phyloP scores from a whole-genome alignment of 2,888 invertebrate species.

The Himalopsyche japonica region DNA sequence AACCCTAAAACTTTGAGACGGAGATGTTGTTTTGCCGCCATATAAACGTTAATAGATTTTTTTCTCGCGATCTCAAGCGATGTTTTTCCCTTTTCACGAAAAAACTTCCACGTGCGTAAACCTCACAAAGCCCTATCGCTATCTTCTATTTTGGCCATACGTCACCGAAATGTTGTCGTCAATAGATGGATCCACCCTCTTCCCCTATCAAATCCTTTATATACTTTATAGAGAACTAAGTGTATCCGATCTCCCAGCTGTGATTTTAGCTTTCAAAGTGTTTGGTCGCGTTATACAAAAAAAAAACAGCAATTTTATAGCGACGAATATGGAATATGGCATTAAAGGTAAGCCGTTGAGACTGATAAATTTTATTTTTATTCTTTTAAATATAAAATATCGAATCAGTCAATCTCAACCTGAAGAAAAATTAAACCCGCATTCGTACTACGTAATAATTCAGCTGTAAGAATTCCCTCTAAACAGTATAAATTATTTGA shows the following conservation, averaged over 20 bases:
- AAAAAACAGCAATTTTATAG: too few relatives aligned
- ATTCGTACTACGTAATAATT: too few relatives aligned
- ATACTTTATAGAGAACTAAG: constrained; percentile 9
- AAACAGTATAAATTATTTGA: too few relatives aligned
- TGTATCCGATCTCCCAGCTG: constrained; percentile 11
- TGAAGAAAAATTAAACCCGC: too few relatives aligned
- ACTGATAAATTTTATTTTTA: too few relatives aligned
- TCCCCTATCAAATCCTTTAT: background rate
- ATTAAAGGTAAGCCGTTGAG: too few relatives aligned
- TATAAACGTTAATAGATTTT: background rate
- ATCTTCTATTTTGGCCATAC: background rate
- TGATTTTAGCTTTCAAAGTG: background rate
- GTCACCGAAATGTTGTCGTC: background rate
- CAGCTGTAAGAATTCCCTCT: too few relatives aligned
- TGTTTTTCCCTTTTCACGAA: background rate
- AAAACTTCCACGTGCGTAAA: background rate
- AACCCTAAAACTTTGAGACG: background rate
- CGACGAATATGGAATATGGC: too few relatives aligned
- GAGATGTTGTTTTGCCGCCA: background rate
- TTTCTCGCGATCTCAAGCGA: background rate
- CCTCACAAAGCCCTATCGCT: background rate
- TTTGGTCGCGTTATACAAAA: background rate
- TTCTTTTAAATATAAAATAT: too few relatives aligned
- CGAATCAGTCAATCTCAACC: too few relatives aligned
- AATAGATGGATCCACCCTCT: constrained; percentile 4